Evolutionary conservation across 2,113 vertebrate species (phyloP).

Genomic region (Etia nguti): DNA sequence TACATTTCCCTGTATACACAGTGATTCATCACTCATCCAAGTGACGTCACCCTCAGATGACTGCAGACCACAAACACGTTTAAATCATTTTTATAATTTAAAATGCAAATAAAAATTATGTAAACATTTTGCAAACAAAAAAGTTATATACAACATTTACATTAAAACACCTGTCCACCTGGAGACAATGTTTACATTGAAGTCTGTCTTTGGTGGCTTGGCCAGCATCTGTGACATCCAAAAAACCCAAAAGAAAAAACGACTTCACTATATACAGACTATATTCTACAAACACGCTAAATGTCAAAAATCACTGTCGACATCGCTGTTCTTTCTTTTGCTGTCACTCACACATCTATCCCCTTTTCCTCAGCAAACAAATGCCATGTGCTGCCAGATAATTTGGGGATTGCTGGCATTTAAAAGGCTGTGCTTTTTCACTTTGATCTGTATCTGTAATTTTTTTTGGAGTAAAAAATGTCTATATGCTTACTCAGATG

Average conservation of each 20-base stretch:
- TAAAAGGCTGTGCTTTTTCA: neutral
- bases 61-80: neutral
- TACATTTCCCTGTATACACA: too few species aligned
- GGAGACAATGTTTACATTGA: neutral
- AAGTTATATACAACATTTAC: neutral
- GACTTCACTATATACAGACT: neutral
- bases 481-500: neutral
- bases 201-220: neutral
- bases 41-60: too few species aligned
- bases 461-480: neutral
- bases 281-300: neutral
- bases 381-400: neutral
- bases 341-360: neutral
- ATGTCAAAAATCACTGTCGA: neutral
- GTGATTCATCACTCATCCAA: too few species aligned
- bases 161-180: neutral
- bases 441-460: neutral
- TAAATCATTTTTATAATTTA: neutral
- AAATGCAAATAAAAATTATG: neutral
- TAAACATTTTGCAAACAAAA: neutral
- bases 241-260: neutral
- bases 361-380: neutral
- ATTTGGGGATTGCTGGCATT: neutral
- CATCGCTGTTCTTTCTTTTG: neutral
- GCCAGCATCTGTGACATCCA: neutral